Base-by-base conservation (phyloP, 2,113 vertebrate genomes). In the Brienomyrus brachyistius region DNA sequence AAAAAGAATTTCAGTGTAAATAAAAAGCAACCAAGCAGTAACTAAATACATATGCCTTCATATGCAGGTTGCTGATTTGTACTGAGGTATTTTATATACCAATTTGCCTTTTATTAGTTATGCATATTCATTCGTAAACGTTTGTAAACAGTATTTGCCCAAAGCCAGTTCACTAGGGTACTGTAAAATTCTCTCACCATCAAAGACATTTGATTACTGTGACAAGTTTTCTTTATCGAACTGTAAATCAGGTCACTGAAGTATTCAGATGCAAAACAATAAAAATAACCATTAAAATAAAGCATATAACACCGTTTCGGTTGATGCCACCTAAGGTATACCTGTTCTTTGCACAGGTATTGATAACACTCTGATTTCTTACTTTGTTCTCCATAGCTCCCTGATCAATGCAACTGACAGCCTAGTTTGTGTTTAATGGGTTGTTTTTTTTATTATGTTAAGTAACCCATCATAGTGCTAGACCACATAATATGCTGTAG, bases 391-490 rank as follows among this genome's bases (percentile, higher is more conserved):
- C 27, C 62, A 45, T n/a, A 52, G 85, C 66, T 45, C 19, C 88
- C 48, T 23, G 2, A 62, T 27, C 0, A 54, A 89, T 85, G 84
- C 82, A 45, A 52, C 89, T 90, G 23, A 48, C 91, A 88, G 35
- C 17, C 90, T 92, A 21, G 90, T 91, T 90, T 40, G 23, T 35
- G 89, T 90, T 43, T 92, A 92, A 93, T 91, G 90, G 84, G 91
- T 52, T 92, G 91, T 93, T 94, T 94, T 91, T 92, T 92, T 93
- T 90, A 93, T 94, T 91, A 94, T 88, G 89, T 70, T 7, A 84
- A 90, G 91, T 92, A 93, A 90, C 23, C 40, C 5, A 31, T 74
- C 91, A 94, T 90, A 90, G 93, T 92, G 92, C 84, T 45, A 1
- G 40, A 9, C 70, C 83, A 47, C 70, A 27, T 89, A 9, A 88